phyloP scores from a whole-genome alignment of 2,888 invertebrate species.

The Diadegma fenestrale region DNA sequence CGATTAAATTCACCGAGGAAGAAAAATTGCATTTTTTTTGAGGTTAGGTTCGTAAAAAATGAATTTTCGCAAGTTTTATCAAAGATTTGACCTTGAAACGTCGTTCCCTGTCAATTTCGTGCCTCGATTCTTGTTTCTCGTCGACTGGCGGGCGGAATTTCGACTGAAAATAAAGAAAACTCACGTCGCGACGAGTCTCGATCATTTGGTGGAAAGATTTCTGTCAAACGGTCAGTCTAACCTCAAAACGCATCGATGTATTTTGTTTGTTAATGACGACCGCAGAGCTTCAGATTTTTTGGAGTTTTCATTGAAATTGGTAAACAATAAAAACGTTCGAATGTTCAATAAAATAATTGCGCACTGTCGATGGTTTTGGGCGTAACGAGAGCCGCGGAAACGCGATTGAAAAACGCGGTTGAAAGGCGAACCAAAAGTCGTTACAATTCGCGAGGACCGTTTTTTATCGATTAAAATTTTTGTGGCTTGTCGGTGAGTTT shows the following conservation, averaged over 20 bases:
- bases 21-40: background rate
- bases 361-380: background rate
- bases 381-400: background rate
- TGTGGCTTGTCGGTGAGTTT: conserved; percentile 20
- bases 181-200: background rate
- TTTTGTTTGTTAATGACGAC: background rate
- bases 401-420: conserved; percentile 23
- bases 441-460: conserved; percentile 19
- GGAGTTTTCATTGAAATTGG: background rate
- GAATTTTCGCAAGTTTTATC: background rate
- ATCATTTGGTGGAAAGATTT: background rate
- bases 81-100: background rate
- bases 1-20: background rate
- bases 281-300: background rate
- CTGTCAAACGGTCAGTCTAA: background rate
- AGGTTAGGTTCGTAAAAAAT: background rate
- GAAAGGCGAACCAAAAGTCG: conserved; percentile 28
- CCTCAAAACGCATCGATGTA: background rate
- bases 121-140: background rate
- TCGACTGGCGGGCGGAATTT: background rate
- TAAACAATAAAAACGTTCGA: background rate
- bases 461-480: conserved; percentile 55
- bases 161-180: background rate
- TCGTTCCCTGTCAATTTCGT: background rate
- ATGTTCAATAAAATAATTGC: background rate